Base-by-base conservation (phyloP, 2,888 invertebrate species). In the Himalopsyche japonica region DNA sequence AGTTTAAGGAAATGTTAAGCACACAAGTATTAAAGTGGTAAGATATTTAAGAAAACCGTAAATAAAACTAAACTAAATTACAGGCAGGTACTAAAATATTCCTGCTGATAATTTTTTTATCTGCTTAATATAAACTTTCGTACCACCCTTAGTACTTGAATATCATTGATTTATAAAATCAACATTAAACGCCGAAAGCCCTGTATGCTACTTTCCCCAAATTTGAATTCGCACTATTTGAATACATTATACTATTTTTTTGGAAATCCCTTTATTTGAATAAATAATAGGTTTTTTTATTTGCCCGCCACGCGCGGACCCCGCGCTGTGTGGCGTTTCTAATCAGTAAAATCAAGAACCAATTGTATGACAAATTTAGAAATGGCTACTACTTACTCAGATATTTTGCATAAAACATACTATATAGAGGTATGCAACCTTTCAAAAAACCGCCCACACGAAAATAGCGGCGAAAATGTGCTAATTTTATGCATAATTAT, bases 161-260 rank as follows among this genome's bases (percentile, higher is more conserved):
- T 37, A 76, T 78, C 49, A 49, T 18, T n/a, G 37, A 78, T 82
- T 78, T 64, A 79, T 79, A 78, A 57, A 37, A 47, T 81, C 57
- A 76, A 64, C 84, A 43, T 57, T 20, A 57, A 57, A 57, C 57
- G 15, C 57, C n/a, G 10, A 57, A 57, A 20, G 20, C 57, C 15
- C 20, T 77, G 81, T 78, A 80, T 81, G 82, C 76, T 81, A 86
- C 83, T 86, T 86, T 86, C 85, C 86, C 86, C 85, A 85, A 86
- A 86, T 86, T 86, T 86, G 85, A 86, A 86, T 86, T 85, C 34
- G 18, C 80, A 34, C 48, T 81, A 84, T 81, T 80, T 80, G 84
- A 80, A 83, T 83, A 83, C 79, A 83, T 57, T 57, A 57, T 57
- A 57, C 20, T n/a, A 76, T 30, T 34, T 32, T 76, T 30, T 30